These are phyloP conservation scores for Sphyrna mokarran DNA, from an alignment of 2,113 vertebrate species.

Conservation along the genomic window DNA sequence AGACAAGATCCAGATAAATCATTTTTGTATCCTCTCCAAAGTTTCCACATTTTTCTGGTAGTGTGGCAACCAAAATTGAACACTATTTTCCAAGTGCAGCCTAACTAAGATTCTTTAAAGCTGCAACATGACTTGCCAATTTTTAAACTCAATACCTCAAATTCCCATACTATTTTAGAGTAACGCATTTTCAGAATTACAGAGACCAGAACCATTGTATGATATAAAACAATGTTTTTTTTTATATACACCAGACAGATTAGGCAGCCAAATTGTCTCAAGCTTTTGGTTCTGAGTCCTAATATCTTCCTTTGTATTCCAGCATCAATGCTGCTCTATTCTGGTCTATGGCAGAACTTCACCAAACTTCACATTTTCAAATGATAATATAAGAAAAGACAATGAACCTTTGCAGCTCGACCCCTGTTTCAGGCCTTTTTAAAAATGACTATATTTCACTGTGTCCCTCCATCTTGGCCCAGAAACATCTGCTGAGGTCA, in stretches of 20 bases:
- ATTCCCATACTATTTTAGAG: not conserved
- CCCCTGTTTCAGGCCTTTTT: not conserved
- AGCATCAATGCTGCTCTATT: not conserved
- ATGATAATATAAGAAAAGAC: not conserved
- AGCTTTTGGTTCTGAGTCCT: too few species aligned
- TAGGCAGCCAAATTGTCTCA: not conserved
- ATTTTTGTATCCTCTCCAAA: too few species aligned
- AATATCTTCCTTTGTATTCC: too few species aligned
- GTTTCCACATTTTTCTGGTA: too few species aligned
- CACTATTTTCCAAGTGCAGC: too few species aligned
- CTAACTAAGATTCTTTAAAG: too few species aligned
- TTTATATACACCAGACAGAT: not conserved
- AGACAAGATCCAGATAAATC: too few species aligned
- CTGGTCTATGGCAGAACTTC: not conserved
- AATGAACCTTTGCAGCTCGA: not conserved
- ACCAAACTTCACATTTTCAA: not conserved
- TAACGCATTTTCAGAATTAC: not conserved
- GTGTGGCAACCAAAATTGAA: too few species aligned
- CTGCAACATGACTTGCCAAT: too few species aligned
- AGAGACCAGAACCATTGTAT: not conserved
- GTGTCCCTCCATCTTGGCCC: not conserved
- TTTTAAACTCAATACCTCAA: too few species aligned
- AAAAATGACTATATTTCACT: not conserved
- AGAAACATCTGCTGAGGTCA: not conserved
- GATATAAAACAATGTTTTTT: not conserved